Conservation (phyloP, 37 sponge, comb jelly and placozoan species). For the Eunapius fragilis region DNA sequence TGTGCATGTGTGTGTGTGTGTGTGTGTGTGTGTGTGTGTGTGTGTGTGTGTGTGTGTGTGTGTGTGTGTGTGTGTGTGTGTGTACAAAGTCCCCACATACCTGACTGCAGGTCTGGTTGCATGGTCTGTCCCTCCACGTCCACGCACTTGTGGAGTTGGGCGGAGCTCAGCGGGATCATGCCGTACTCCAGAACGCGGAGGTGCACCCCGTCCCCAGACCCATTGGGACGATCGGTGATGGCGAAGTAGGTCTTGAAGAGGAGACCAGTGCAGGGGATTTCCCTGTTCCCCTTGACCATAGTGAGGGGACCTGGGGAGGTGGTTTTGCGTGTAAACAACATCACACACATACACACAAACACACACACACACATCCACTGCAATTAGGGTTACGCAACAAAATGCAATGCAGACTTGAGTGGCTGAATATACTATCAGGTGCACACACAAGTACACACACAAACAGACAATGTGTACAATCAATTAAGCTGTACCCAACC, state of each 20-base stretch:
- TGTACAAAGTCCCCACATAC: slow-evolving; percentile 7
- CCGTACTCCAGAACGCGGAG: slow-evolving; percentile 49
- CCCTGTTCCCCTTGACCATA: slow-evolving; percentile 47
- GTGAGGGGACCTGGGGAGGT: slow-evolving; percentile 38
- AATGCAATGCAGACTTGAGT: no score
- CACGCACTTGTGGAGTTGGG: slow-evolving; percentile 67
- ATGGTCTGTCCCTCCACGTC: slow-evolving; percentile 73
- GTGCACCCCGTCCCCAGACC: slow-evolving; percentile 10
- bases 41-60: neutral
- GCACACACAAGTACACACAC: no score
- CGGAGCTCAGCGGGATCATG: slow-evolving; percentile 67
- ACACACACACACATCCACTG: neutral
- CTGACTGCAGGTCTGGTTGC: slow-evolving; percentile 53
- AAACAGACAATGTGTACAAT: neutral
- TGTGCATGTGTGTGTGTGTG: neutral
- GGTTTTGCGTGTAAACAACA: neutral
- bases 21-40: slow-evolving; percentile 10
- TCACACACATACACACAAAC: neutral
- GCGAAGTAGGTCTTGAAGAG: slow-evolving; percentile 73
- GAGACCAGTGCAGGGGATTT: slow-evolving; percentile 44
- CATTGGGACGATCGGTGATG: slow-evolving; percentile 35
- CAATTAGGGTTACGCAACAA: no score
- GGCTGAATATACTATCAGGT: no score
- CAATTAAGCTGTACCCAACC: neutral
- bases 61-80: neutral